Conservation (phyloP, 92 coral and sea anemone genomes). For the Epizoanthus illoricatus region DNA sequence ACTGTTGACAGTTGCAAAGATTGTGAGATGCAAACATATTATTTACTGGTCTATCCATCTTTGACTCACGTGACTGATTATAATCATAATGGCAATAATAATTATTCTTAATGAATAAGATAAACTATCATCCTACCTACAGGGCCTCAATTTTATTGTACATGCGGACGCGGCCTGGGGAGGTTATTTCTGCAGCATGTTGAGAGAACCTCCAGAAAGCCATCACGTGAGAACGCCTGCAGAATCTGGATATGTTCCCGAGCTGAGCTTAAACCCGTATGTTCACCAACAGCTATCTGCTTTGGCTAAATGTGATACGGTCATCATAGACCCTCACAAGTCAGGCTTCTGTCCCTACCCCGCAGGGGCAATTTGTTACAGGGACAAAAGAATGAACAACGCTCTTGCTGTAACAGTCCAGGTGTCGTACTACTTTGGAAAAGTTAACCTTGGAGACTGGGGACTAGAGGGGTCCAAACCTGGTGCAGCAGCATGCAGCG, state of each 20-base stretch:
- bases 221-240: background rate
- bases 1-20: no score
- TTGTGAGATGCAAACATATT: no score
- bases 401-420: constrained; percentile 72
- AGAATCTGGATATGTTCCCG: constrained; percentile 72
- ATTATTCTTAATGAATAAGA: background rate
- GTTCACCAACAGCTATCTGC: constrained; percentile 61
- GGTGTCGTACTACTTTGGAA: constrained; percentile 75
- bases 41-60: no score
- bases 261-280: constrained; percentile 61
- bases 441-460: constrained; percentile 54
- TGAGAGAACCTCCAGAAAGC: constrained; percentile 63
- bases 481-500: constrained; percentile 99
- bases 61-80: background rate
- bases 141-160: constrained; percentile 68
- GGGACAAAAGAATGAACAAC: constrained; percentile 75
- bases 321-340: constrained; percentile 93
- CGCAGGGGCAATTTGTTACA: constrained; percentile 89
- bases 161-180: constrained; percentile 96
- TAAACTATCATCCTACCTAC: background rate
- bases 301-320: constrained; percentile 71
- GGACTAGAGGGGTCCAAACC: constrained; percentile 43
- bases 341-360: constrained; percentile 46
- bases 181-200: constrained; percentile 89
- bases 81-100: background rate